Conservation (phyloP, 2,888 invertebrate species). For the Protophormia terraenovae region DNA sequence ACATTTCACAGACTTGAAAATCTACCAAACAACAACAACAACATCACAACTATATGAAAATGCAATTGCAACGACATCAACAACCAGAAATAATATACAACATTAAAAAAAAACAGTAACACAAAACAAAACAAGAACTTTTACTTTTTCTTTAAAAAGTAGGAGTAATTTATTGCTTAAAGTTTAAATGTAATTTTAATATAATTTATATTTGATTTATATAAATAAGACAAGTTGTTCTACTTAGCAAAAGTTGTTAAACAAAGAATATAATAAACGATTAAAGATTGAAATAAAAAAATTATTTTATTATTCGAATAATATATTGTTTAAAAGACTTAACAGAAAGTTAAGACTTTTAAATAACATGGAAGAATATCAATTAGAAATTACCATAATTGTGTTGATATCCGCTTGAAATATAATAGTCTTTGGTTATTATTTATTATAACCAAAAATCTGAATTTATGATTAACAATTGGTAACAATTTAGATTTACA, state of each 20-base stretch:
- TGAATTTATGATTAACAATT: too few species aligned
- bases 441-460: too few species aligned
- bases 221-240: conserved; percentile 1
- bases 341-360: too few species aligned
- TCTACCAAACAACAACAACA: conserved; percentile 18
- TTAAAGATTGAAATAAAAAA: neutral
- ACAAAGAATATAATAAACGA: neutral
- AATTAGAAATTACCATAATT: too few species aligned
- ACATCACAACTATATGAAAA: too few species aligned
- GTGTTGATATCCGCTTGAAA: too few species aligned
- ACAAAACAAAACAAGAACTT: conserved; percentile 36
- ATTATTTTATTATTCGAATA: too few species aligned
- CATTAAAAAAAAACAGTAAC: neutral
- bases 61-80: conserved; percentile 15
- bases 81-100: too few species aligned
- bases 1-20: neutral
- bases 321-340: too few species aligned
- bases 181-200: conserved; percentile 40
- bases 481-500: too few species aligned
- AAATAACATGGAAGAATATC: too few species aligned
- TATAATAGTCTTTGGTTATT: too few species aligned
- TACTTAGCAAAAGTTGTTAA: neutral
- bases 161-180: conserved; percentile 54
- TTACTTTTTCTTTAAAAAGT: conserved; percentile 32
- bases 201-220: conserved; percentile 37